Conservation (phyloP, 2,888 invertebrate species). For the Mimachlamys varia region DNA sequence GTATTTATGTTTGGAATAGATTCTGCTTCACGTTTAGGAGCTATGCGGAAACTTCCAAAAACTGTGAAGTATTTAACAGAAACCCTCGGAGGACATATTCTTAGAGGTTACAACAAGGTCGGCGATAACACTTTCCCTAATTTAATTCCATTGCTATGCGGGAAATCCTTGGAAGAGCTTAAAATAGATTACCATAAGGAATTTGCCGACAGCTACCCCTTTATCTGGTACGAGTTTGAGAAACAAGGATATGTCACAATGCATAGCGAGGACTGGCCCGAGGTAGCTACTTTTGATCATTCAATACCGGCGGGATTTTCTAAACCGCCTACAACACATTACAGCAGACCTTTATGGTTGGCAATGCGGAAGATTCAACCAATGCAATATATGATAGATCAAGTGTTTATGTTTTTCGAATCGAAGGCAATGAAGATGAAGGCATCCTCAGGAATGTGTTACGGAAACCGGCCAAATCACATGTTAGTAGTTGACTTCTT, state of each 20-base stretch:
- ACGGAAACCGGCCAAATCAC: constrained; percentile 52
- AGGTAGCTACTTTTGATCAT: constrained; percentile 56
- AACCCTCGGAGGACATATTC: constrained; percentile 53
- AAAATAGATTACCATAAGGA: constrained; percentile 53
- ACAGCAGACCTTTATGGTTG: constrained; percentile 59
- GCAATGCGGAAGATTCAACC: constrained; percentile 48
- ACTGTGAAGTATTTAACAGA: constrained; percentile 57
- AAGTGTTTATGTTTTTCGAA: constrained; percentile 39
- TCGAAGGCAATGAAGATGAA: constrained; percentile 28
- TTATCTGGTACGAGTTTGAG: constrained; percentile 60
- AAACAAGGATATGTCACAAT: constrained; percentile 53
- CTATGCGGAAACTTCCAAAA: constrained; percentile 59
- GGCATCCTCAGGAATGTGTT: constrained; percentile 29
- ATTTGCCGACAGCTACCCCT: constrained; percentile 54
- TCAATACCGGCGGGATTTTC: constrained; percentile 55
- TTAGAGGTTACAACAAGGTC: constrained; percentile 62
- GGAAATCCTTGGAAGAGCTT: constrained; percentile 50
- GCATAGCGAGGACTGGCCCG: constrained; percentile 55
- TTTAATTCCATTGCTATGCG: constrained; percentile 56
- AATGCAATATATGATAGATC: constrained; percentile 38
- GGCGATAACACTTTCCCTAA: constrained; percentile 63
- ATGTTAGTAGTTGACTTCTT: constrained; percentile 86
- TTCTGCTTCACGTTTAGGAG: constrained; percentile 59
- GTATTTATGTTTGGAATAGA: constrained; percentile 61
- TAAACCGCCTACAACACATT: constrained; percentile 58